Base-by-base conservation (phyloP, 1,140 invertebrate genomes). In the Rhizoglyphus robini region DNA sequence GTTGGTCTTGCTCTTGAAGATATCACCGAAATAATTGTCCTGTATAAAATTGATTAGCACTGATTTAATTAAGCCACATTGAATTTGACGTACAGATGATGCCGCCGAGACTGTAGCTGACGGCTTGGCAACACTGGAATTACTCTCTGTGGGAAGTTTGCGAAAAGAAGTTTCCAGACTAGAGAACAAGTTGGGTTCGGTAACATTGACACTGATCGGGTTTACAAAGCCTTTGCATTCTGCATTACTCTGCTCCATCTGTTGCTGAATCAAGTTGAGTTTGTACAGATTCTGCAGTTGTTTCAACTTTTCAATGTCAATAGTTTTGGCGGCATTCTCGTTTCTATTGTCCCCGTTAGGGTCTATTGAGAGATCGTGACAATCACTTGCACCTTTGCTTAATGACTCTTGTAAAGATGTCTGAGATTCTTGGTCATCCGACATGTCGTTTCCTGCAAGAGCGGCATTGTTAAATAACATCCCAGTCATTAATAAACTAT, bases 251-350 rank as follows among this genome's bases (percentile, higher is more conserved):
- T 1, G 8, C 13, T 13, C 58, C 15, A 29, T 29, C 27, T 29
- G 27, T n/a, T 60, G 58, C 29, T 60, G 58, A 3, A 60, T n/a
- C 15, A 60, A 27, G 23, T 38, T 34, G 1, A 60, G 36, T 46
- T 60, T 60, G 36, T 60, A 38, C 1, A 60, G 29, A n/a, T 60
- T 13, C 29, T 60, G 58, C 29, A 60, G 29, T 46, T 60, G 58
- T 46, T 60, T 60, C 29, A 60, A 46, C 29, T 60, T 60, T n/a
- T 60, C 58, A 34, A 60, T 29, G 29, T 60, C 27, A 32, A 60
- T 2, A 18, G 58, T 29, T 31, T 8, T 13, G 4, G 4, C 25
- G 47, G 20, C 20, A 27, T 23, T 51, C 20, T 51, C 23, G 48
- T 23, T 51, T 15, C 23, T 46, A 20, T 46, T 46, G 41, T 3